These are phyloP conservation scores for Macrosiphum euphorbiae DNA, from an alignment of 2,888 invertebrate genomes.

Conservation along the genomic window DNA sequence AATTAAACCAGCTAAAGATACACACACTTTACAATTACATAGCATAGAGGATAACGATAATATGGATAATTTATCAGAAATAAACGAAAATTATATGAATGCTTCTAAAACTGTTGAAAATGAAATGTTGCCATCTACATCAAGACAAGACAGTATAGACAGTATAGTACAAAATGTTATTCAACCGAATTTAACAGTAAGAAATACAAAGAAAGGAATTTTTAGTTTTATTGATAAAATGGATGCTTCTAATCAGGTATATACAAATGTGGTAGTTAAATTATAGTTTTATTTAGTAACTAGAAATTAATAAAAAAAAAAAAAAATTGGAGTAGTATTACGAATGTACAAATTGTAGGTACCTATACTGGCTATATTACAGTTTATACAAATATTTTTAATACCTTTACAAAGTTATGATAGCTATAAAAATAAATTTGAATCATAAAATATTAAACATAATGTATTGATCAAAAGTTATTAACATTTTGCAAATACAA, in stretches of 20 bases:
- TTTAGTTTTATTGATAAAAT: neutral
- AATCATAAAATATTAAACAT: neutral
- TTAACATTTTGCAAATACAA: no score
- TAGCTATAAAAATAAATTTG: neutral
- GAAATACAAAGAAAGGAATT: neutral
- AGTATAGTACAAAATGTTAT: neutral
- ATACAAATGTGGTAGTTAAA: neutral
- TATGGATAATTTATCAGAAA: no score
- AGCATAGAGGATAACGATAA: neutral
- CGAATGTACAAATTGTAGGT: neutral
- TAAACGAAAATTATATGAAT: neutral
- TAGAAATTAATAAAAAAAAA: neutral
- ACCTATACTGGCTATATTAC: neutral
- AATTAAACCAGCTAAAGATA: slow-evolving; percentile 1
- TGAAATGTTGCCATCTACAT: slow-evolving; percentile 21
- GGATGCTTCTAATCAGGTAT: slow-evolving; percentile 43
- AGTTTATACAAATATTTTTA: neutral
- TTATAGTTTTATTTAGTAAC: neutral
- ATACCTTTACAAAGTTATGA: neutral
- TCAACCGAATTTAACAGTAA: neutral
- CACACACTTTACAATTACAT: neutral
- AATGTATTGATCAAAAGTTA: no score
- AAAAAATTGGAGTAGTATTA: neutral
- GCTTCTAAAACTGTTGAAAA: neutral
- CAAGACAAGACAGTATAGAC: neutral